Percentiles rank a stretch among this genome's conserved stretches.
These are phyloP conservation scores for Paramuricea clavata DNA, from an alignment of 92 coral and sea anemone genomes.

Conservation along the genomic window DNA sequence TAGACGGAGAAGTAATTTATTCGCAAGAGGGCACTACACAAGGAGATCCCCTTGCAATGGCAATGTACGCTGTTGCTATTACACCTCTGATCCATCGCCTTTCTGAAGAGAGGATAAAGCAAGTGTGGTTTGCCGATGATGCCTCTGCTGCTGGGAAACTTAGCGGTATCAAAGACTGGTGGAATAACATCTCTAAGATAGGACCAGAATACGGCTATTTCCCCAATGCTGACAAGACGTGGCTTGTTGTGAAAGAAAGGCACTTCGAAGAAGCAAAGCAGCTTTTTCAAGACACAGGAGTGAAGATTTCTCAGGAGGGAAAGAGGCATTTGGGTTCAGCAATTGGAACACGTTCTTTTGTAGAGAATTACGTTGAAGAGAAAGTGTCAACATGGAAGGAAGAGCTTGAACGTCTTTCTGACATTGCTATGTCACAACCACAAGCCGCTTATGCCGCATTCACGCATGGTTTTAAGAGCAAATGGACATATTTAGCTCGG, in stretches of 20 bases:
- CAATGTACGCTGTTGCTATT: slow-evolving; percentile 8
- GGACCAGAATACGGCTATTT: slow-evolving; percentile 9
- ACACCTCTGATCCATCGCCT: slow-evolving; percentile 1
- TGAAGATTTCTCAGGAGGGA: slow-evolving; percentile 5
- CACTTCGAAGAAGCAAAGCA: slow-evolving; percentile 2
- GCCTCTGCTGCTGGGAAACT: slow-evolving; percentile 27
- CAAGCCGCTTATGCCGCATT: slow-evolving; percentile 27
- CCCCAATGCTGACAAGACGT: slow-evolving; percentile 1
- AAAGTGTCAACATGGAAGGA: background rate
- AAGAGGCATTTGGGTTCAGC: background rate
- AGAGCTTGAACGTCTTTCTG: slow-evolving; percentile 13
- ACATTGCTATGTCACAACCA: slow-evolving; percentile 18
- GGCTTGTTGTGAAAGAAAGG: slow-evolving; percentile 24
- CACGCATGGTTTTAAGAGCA: background rate
- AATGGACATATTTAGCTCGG: slow-evolving; percentile 5
- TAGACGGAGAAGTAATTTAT: background rate
- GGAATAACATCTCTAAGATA: slow-evolving; percentile 1
- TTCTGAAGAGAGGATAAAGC: background rate
- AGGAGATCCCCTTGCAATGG: slow-evolving; percentile 17
- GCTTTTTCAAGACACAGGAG: background rate
- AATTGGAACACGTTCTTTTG: background rate
- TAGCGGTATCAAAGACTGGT: background rate
- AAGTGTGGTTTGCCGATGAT: slow-evolving; percentile 6
- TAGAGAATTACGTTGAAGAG: background rate
- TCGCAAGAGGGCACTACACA: no score